Evolutionary conservation across 2,797 vertebrate species (phyloP).

Genomic region (Taenioides sp.): DNA sequence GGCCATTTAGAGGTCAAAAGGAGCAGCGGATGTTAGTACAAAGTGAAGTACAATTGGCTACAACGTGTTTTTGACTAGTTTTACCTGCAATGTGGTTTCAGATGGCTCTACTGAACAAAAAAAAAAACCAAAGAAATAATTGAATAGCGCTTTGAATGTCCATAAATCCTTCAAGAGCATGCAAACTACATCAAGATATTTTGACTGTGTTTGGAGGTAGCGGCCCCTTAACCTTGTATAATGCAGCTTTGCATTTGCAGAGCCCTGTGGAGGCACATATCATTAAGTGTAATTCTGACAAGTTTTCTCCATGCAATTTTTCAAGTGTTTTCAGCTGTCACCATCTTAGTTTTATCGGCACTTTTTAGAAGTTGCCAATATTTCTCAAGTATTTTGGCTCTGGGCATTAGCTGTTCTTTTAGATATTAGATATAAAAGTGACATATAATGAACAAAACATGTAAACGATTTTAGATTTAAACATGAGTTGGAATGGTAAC

Average conservation of each 20-base stretch:
- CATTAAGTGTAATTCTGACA: slow-evolving; percentile 37
- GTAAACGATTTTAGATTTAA: slow-evolving; percentile 48
- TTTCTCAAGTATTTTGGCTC: slow-evolving; percentile 42
- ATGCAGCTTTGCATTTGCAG: not conserved
- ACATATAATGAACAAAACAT: slow-evolving; percentile 45
- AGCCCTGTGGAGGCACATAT: slow-evolving; percentile 31
- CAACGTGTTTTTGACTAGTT: slow-evolving; percentile 70
- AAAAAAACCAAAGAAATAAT: slow-evolving; percentile 63
- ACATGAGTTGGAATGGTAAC: slow-evolving; percentile 61
- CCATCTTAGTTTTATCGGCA: slow-evolving; percentile 6
- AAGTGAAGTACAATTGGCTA: slow-evolving; percentile 77
- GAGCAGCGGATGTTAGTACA: slow-evolving; percentile 75
- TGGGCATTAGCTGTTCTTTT: slow-evolving; percentile 41
- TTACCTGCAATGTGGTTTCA: slow-evolving; percentile 42
- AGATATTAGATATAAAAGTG: slow-evolving; percentile 60
- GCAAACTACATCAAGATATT: slow-evolving; percentile 14
- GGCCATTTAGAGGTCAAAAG: slow-evolving; percentile 82
- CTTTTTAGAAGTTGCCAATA: slow-evolving; percentile 32
- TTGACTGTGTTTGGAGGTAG: slow-evolving; percentile 12
- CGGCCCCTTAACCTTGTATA: slow-evolving; percentile 9
- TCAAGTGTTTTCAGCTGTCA: slow-evolving; percentile 24
- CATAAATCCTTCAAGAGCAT: slow-evolving; percentile 26
- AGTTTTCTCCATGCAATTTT: slow-evolving; percentile 23
- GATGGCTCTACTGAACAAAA: slow-evolving; percentile 54
- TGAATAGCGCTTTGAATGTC: slow-evolving; percentile 25